Conservation (phyloP, 2,113 vertebrate species). For the Gadus chalcogrammus region DNA sequence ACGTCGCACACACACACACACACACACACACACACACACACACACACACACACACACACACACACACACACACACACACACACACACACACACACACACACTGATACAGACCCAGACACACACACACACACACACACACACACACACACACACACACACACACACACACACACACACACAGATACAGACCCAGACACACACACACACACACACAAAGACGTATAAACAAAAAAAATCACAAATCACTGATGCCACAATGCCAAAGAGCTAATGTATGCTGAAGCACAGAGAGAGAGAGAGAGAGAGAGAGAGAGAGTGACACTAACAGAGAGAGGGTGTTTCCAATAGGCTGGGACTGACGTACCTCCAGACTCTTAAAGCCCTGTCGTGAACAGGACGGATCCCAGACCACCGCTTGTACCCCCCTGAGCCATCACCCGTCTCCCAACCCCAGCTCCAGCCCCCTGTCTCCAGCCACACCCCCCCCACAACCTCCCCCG, state of each 20-base stretch:
- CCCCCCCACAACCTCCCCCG: no score
- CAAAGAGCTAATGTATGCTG: conserved; percentile 34
- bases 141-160: no score
- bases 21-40: no score
- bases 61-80: no score
- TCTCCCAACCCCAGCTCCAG: not conserved
- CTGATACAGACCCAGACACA: no score
- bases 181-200: no score
- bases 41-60: no score
- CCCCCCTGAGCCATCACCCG: conserved; percentile 16
- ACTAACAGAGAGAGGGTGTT: conserved; percentile 1
- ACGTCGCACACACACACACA: conserved; percentile 4
- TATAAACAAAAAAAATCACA: conserved; percentile 15
- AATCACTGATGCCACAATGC: conserved; percentile 32
- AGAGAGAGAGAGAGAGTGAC: conserved; percentile 1
- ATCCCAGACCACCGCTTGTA: not conserved
- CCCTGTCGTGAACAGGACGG: not conserved
- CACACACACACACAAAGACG: no score
- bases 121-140: no score
- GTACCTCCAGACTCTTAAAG: conserved; percentile 10
- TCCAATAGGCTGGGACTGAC: conserved; percentile 8
- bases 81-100: no score
- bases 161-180: no score
- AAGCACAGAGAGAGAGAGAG: conserved; percentile 5
- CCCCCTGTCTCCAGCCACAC: no score